phyloP scores from a whole-genome alignment of 2,797 vertebrate genomes.

The Enteromius afrohamiltoni region DNA sequence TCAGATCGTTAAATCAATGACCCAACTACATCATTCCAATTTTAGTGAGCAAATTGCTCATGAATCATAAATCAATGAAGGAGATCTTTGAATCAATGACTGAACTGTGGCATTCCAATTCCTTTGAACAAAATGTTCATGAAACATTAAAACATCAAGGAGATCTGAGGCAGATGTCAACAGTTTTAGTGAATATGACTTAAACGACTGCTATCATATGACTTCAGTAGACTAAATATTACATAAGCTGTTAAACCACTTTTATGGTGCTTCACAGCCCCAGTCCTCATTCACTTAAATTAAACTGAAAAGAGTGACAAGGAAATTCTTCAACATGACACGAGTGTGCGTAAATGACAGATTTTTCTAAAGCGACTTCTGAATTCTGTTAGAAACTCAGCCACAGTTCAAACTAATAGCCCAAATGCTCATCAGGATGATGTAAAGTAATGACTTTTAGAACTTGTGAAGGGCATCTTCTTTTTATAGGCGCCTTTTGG shows the following conservation, averaged over 20 bases:
- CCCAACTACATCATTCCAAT: neutral
- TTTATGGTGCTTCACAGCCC: neutral
- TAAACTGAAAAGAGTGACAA: neutral
- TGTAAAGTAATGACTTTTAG: conserved; percentile 7
- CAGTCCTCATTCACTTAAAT: neutral
- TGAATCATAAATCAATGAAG: neutral
- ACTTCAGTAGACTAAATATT: neutral
- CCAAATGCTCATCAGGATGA: conserved; percentile 23
- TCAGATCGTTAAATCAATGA: neutral
- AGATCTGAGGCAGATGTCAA: neutral
- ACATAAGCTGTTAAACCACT: neutral
- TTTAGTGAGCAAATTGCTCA: neutral
- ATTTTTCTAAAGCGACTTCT: neutral
- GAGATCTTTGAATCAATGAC: neutral
- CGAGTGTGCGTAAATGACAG: neutral
- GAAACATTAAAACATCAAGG: neutral
- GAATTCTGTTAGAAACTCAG: neutral
- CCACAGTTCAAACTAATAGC: conserved; percentile 2
- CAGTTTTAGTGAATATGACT: neutral
- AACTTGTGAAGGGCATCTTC: conserved; percentile 21
- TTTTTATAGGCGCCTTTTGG: conserved; percentile 25
- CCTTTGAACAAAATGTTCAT: neutral
- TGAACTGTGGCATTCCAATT: neutral
- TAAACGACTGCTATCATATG: neutral
- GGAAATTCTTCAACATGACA: neutral